These are phyloP conservation scores for Melikaiella ostensackeni DNA, from an alignment of 2,888 invertebrate species.

Conservation along the genomic window DNA sequence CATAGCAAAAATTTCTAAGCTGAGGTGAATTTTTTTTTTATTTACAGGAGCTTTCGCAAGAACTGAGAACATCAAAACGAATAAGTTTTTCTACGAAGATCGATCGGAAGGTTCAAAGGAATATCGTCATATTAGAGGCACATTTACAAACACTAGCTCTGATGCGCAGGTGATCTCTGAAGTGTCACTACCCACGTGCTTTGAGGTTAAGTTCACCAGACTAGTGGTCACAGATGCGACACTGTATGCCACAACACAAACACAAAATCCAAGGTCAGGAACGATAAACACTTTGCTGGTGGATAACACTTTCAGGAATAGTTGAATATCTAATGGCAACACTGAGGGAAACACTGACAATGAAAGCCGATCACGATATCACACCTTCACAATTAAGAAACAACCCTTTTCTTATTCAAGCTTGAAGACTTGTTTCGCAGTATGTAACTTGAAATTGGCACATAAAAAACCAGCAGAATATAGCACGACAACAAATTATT, in stretches of 20 bases:
- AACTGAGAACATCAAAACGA: background rate
- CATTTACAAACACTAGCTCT: conserved; percentile 63
- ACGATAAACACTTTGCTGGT: background rate
- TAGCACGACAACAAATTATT: background rate
- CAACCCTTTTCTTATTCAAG: background rate
- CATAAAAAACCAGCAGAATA: background rate
- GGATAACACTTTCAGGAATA: background rate
- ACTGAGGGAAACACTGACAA: background rate
- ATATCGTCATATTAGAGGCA: conserved; percentile 45
- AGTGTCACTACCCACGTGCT: conserved; percentile 41
- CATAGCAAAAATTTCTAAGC: background rate
- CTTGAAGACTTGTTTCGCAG: background rate
- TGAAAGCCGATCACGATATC: background rate
- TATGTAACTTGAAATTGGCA: background rate
- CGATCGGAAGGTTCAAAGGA: background rate
- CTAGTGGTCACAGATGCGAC: background rate
- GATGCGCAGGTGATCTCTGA: conserved; percentile 55
- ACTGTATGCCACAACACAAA: background rate
- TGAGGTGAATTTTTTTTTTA: background rate
- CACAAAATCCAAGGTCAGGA: background rate
- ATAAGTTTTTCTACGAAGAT: background rate
- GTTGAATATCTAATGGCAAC: conserved; percentile 2
- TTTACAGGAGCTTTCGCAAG: background rate
- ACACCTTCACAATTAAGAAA: background rate
- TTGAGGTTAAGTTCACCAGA: background rate